Evolutionary conservation across 1,140 invertebrate genomes (phyloP).

Genomic region (Linepithema humile): DNA sequence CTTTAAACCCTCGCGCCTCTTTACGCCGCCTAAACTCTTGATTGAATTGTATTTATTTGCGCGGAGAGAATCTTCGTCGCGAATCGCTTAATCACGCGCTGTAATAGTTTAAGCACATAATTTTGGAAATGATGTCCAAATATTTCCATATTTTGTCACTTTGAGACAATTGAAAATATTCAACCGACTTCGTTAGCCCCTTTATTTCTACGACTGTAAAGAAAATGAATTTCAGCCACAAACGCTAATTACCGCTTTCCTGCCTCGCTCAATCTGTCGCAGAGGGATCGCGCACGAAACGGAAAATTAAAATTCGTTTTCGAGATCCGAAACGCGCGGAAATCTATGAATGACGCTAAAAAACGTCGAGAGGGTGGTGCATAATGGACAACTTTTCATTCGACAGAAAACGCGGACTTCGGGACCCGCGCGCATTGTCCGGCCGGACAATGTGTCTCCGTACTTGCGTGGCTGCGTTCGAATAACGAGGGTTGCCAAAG

Average conservation of each 20-base stretch:
- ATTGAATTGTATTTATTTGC: slow-evolving; percentile 15
- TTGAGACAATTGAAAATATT: too few species aligned
- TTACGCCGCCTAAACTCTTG: background rate
- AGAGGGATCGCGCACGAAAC: background rate
- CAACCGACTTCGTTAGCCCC: too few species aligned
- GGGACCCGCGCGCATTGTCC: slow-evolving; percentile 45
- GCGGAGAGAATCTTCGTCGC: background rate
- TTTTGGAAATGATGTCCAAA: too few species aligned
- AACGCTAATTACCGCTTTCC: background rate
- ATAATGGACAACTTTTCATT: slow-evolving; percentile 60
- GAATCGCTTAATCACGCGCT: background rate
- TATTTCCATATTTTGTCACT: too few species aligned
- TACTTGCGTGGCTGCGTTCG: slow-evolving; percentile 51
- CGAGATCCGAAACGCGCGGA: background rate
- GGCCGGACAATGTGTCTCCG: slow-evolving; percentile 59
- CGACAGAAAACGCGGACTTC: slow-evolving; percentile 45
- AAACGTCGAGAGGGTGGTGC: background rate
- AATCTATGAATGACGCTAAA: slow-evolving; percentile 16
- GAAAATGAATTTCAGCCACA: background rate
- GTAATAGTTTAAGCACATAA: too few species aligned
- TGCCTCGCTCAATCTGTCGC: background rate
- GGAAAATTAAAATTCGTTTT: slow-evolving; percentile 42
- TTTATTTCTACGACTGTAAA: background rate
- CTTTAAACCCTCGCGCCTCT: slow-evolving; percentile 11
- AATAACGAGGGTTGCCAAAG: slow-evolving; percentile 62